These are phyloP conservation scores for Triops longicaudatus DNA, from an alignment of 1,140 invertebrate genomes.

Conservation along the genomic window DNA sequence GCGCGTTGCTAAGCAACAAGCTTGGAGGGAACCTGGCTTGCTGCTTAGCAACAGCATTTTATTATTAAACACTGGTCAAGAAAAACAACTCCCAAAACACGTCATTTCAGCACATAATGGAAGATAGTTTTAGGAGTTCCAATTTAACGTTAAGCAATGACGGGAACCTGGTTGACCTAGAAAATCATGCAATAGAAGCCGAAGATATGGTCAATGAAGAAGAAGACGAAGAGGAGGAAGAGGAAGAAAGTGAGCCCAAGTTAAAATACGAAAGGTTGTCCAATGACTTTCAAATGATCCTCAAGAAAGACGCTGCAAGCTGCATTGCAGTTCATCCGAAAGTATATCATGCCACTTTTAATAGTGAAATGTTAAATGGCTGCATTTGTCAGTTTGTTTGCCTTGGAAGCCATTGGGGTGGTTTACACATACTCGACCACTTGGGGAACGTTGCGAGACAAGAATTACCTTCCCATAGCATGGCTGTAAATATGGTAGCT, in stretches of 20 bases:
- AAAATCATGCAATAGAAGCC: not conserved
- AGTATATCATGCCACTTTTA: slow-evolving; percentile 42
- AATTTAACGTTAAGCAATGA: not conserved
- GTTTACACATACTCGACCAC: slow-evolving; percentile 82
- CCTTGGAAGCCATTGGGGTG: slow-evolving; percentile 81
- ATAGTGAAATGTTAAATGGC: slow-evolving; percentile 14
- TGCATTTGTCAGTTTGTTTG: slow-evolving; percentile 67
- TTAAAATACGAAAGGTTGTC: slow-evolving; percentile 81
- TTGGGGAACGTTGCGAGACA: slow-evolving; percentile 73
- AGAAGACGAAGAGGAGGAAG: slow-evolving; percentile 34
- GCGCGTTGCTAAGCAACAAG: not conserved
- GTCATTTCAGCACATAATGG: not conserved
- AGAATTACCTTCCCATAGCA: slow-evolving; percentile 66
- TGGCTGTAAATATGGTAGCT: slow-evolving; percentile 87
- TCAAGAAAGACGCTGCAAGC: slow-evolving; percentile 79
- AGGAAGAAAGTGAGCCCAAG: slow-evolving; percentile 75
- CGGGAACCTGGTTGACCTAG: not conserved
- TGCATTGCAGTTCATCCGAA: slow-evolving; percentile 88
- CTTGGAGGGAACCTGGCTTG: no score
- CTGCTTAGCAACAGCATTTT: no score
- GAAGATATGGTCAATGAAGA: not conserved
- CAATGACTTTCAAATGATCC: slow-evolving; percentile 77
- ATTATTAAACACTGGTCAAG: not conserved
- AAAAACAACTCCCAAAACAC: not conserved
- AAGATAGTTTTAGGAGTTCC: not conserved